Base-by-base conservation (phyloP, 2,797 vertebrate genomes). In the Rachycentron canadum region DNA sequence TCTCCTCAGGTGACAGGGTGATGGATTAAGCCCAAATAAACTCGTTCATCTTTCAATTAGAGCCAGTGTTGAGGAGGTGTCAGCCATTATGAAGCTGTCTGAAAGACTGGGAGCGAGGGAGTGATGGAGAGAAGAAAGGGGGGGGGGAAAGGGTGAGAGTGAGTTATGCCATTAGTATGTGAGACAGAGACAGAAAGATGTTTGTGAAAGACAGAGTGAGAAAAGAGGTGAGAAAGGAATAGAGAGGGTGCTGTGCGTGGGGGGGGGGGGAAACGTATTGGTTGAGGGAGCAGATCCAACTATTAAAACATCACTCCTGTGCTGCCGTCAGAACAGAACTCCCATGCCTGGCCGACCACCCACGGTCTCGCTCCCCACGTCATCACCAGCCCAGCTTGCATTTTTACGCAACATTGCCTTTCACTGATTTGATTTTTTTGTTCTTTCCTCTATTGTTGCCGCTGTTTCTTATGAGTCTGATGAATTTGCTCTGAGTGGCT, bases 41-140 rank as follows among this genome's bases (percentile, higher is more conserved):
- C 91, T 93, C 84, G 80, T 95, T 95, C 94, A 94, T 95, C 94
- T 94, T 95, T 94, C 92, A 94, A 95, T 95, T 95, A 95, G 89
- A 90, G 85, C 87, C 87, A 88, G 89, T 88, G 82, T 88, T 89
- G 90, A 93, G 92, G 90, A 94, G 88, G 89, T 94, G 91, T 85
- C 90, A 93, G 83, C 86, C 88, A 93, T 94, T 94, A 94, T 95
- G 92, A 94, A 94, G 94, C 89, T 92, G 93, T 94, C 91, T 91
- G 82, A 71, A 84, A 82, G 79, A 91, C 65, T 86, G 78, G 79
- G 50, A 85, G 81, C 19, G 40, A 87, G 78, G 82, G 78, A 76
- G 83, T 84, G 83, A 88, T 87, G 85, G 76, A 79, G 81, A 80
- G 83, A 85, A 76, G 81, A 65, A 50, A n/a, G n/a, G 34, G 64